These are phyloP conservation scores for Euzetes globulus DNA, from an alignment of 2,888 invertebrate species.

Conservation along the genomic window DNA sequence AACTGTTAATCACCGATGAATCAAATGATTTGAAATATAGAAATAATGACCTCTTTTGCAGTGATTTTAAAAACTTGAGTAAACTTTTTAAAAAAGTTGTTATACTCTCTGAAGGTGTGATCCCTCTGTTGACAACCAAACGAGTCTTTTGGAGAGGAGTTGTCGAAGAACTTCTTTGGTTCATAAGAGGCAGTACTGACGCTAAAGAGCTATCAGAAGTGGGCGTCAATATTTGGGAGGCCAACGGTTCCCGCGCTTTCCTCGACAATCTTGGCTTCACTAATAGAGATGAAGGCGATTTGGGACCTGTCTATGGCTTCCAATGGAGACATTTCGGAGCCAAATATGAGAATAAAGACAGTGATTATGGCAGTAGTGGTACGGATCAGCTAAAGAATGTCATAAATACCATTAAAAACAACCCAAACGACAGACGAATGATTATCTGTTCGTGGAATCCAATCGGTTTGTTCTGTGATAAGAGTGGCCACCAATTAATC, in stretches of 20 bases:
- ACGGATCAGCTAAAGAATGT: constrained; percentile 74
- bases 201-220: constrained; percentile 69
- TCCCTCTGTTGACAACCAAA: constrained; percentile 91
- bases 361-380: constrained; percentile 75
- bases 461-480: constrained; percentile 32
- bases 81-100: too few species aligned
- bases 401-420: constrained; percentile 65
- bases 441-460: constrained; percentile 96
- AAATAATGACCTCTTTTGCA: not conserved
- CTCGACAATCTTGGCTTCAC: constrained; percentile 76
- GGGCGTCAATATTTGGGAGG: constrained; percentile 90
- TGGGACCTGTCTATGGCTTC: constrained; percentile 95
- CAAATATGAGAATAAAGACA: constrained; percentile 67
- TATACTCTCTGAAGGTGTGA: constrained; percentile 20
- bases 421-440: constrained; percentile 79
- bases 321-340: constrained; percentile 98
- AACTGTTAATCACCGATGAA: too few species aligned
- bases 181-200: constrained; percentile 81
- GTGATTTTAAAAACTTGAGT: not conserved
- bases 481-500: too few species aligned
- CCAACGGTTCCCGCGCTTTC: constrained; percentile 79
- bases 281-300: constrained; percentile 81
- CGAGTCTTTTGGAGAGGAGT: constrained; percentile 84
- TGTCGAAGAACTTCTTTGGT: constrained; percentile 89
- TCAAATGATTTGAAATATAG: too few species aligned